These are phyloP conservation scores for Aphyosemion australe DNA, from an alignment of 2,113 vertebrate species.

Conservation along the genomic window DNA sequence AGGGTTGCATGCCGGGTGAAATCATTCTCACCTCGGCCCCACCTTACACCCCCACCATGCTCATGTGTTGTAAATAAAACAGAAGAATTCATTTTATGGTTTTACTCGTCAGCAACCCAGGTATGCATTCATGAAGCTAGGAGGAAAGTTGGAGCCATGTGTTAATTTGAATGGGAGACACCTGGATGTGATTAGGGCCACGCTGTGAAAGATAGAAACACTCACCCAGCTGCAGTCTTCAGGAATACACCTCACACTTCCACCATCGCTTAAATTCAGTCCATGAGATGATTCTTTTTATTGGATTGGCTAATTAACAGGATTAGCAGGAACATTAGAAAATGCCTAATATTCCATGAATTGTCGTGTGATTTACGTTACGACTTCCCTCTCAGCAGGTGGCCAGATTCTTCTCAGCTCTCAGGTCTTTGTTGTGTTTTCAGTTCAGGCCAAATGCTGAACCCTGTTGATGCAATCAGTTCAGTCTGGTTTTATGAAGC, in stretches of 20 bases:
- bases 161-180: slow-evolving; percentile 78
- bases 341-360: slow-evolving; percentile 62
- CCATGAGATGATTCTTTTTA: slow-evolving; percentile 20
- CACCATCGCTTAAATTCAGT: background rate
- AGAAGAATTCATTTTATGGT: slow-evolving; percentile 69
- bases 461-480: background rate
- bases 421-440: background rate
- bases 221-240: background rate
- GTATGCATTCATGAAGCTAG: slow-evolving; percentile 79
- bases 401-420: slow-evolving; percentile 26
- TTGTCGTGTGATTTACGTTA: slow-evolving; percentile 56
- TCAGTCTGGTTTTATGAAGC: slow-evolving; percentile 19
- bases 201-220: slow-evolving; percentile 70
- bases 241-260: slow-evolving; percentile 40
- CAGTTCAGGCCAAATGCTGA: slow-evolving; percentile 26
- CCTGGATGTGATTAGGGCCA: slow-evolving; percentile 78
- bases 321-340: slow-evolving; percentile 16
- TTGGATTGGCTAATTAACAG: slow-evolving; percentile 46
- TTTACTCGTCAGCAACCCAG: slow-evolving; percentile 72
- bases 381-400: slow-evolving; percentile 55
- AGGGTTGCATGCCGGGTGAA: slow-evolving; percentile 71
- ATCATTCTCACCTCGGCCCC: slow-evolving; percentile 65
- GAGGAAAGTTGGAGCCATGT: slow-evolving; percentile 82
- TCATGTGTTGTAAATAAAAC: slow-evolving; percentile 69
- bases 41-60: slow-evolving; percentile 47